Conservation (phyloP, 2,888 invertebrate genomes). For the Pseudoips prasinana region DNA sequence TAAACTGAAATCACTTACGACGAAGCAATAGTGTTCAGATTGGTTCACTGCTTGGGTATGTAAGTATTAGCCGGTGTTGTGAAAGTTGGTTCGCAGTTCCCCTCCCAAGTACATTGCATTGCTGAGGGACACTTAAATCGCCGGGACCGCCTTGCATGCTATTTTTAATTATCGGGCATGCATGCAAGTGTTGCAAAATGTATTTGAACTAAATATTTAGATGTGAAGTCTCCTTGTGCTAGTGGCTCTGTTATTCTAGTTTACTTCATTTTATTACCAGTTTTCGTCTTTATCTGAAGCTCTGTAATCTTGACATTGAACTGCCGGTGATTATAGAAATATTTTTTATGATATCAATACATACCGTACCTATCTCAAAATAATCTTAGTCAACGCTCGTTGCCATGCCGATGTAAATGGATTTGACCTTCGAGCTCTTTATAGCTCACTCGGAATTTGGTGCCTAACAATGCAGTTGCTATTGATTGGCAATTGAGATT, state of each 20-base stretch:
- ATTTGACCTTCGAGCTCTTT: slow-evolving; percentile 32
- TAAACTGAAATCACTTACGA: slow-evolving; percentile 38
- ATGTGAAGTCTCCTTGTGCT: slow-evolving; percentile 4
- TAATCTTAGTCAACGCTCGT: slow-evolving; percentile 22
- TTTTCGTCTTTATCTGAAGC: slow-evolving; percentile 23
- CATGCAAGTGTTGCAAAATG: too few relatives aligned
- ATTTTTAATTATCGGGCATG: not conserved
- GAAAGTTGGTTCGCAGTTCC: slow-evolving; percentile 69
- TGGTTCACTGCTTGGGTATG: slow-evolving; percentile 40
- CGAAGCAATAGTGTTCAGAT: slow-evolving; percentile 37
- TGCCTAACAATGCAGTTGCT: slow-evolving; percentile 5
- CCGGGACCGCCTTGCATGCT: not conserved
- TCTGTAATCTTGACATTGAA: slow-evolving; percentile 19
- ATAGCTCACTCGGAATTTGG: slow-evolving; percentile 12
- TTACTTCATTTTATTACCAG: too few relatives aligned
- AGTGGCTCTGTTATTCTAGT: too few relatives aligned
- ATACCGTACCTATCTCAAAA: slow-evolving; percentile 11
- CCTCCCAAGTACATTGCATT: slow-evolving; percentile 24
- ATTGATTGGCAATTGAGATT: slow-evolving; percentile 1
- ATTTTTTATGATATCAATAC: slow-evolving; percentile 17
- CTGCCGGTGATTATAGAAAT: slow-evolving; percentile 43
- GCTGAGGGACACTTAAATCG: too few relatives aligned
- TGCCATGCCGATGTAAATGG: slow-evolving; percentile 30
- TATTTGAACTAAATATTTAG: too few relatives aligned
- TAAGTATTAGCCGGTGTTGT: slow-evolving; percentile 50